Base-by-base conservation (phyloP, 2,113 vertebrate species). In the Vidua chalybeata region DNA sequence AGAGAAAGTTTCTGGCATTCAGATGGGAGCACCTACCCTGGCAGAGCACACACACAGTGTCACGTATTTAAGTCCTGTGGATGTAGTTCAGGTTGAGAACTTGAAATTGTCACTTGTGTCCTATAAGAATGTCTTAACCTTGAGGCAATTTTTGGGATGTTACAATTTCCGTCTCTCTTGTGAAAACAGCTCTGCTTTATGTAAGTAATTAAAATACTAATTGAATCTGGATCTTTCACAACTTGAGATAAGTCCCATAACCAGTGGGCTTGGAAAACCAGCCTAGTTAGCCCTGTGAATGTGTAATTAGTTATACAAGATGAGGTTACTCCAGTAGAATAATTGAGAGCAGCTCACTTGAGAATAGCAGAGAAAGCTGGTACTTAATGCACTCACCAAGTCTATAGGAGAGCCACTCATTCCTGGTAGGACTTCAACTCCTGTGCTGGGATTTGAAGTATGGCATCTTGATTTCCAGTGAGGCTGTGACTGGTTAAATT, bases 181-280 rank as follows among this genome's bases (percentile, higher is more conserved):
- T 72, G 92, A 56, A 86, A 90, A 71, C 17, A 45, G 39, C 67
- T 94, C 68, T 96, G 35, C 55, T 94, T 94, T 93, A 86, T 94
- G 90, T 90, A 95, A 96, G 94, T 95, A 94, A 97, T 96, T 96
- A 96, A 95, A 96, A 95, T 81, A 93, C 73, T 97, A 95, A 96
- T 96, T 95, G 94, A 96, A 94, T 93, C 80, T 74, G 80, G 64
- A 75, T 94, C 88, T 97, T 84, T 77, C 83, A 72, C 64, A 92
- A 94, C 27, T 89, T 74, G 52, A 90, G 68, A 28, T 49, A 72
- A 96, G 64, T 92, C 83, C 68, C 19, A 51, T 74, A 92, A 93
- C 91, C 35, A 71, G 83, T 89, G 64, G 86, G 68, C 75, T 90
- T 90, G 67, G 75, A 83, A 85, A 93, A 95, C 49, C 67, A 76